These are phyloP conservation scores for Aurelia coerulea DNA, from an alignment of 30 jellyfish, hydroid and myxozoan genomes.

Conservation along the genomic window DNA sequence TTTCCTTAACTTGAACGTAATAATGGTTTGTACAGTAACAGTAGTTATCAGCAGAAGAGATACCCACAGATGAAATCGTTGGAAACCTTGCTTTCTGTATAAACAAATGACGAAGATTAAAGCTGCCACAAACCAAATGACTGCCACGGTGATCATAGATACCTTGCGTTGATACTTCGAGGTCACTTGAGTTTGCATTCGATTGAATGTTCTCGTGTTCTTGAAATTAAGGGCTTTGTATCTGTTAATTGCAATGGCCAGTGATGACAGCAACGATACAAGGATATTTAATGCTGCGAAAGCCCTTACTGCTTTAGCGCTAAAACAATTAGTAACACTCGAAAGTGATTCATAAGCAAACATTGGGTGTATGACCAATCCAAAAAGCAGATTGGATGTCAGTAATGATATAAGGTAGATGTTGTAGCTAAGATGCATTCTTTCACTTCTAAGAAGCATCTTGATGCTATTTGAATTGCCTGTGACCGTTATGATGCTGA, in stretches of 20 bases:
- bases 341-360: constrained; percentile 14
- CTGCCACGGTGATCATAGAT: constrained; percentile 11
- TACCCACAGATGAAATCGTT: not conserved
- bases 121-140: not conserved
- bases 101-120: not conserved
- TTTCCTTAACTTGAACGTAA: not conserved
- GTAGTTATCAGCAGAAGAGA: not conserved
- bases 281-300: constrained; percentile 4
- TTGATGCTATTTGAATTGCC: constrained; percentile 13
- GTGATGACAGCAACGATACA: constrained; percentile 27
- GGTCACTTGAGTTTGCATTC: constrained; percentile 3
- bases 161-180: not conserved
- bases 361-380: constrained; percentile 13
- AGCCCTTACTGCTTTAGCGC: not conserved
- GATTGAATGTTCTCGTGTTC: constrained; percentile 2
- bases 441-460: not conserved
- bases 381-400: constrained; percentile 5
- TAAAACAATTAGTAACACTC: not conserved
- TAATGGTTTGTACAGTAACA: not conserved
- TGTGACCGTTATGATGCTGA: constrained; percentile 1
- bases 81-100: not conserved
- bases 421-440: constrained; percentile 2
- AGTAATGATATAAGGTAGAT: constrained; percentile 34
- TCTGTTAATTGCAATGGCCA: constrained; percentile 29
- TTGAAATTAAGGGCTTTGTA: constrained; percentile 1